A percentile compares a stretch with the other conserved stretches of the same genome.
Conservation (phyloP, 2,797 vertebrate genomes). For the Sebastes trivittatus region DNA sequence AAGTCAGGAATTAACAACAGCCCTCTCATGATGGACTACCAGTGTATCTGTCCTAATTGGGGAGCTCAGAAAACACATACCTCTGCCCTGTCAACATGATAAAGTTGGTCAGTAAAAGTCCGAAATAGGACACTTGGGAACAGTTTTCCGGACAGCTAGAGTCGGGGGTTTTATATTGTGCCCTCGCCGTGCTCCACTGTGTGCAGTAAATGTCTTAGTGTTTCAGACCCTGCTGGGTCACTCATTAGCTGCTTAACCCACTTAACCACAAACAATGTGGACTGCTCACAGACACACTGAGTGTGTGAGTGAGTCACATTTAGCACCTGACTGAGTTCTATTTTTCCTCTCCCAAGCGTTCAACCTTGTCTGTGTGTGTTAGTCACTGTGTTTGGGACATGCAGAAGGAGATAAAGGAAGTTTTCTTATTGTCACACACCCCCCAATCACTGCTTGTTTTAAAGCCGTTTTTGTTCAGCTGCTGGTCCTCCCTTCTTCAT, state of each 20-base stretch:
- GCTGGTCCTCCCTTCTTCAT: background rate
- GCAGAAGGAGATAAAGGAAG: conserved; percentile 31
- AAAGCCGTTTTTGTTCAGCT: background rate
- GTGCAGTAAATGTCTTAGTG: conserved; percentile 36
- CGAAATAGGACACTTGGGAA: background rate
- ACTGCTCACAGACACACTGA: conserved; percentile 27
- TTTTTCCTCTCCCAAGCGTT: conserved; percentile 24
- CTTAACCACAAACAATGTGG: conserved; percentile 58
- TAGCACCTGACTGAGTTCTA: conserved; percentile 61
- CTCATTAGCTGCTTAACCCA: conserved; percentile 70
- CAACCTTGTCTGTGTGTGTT: conserved; percentile 1
- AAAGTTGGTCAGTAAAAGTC: background rate
- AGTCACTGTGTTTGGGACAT: conserved; percentile 48
- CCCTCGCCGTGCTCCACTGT: background rate
- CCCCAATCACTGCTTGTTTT: background rate
- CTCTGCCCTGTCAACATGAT: background rate
- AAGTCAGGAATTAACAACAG: background rate
- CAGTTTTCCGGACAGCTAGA: background rate
- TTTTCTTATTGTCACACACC: background rate
- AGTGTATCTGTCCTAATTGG: background rate
- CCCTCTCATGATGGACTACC: background rate
- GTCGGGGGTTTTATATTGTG: background rate
- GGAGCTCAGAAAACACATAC: background rate
- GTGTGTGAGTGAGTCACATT: conserved; percentile 62
- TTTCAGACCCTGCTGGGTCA: conserved; percentile 40